Percentiles rank a stretch among this genome's conserved stretches.
Evolutionary conservation across 2,113 vertebrate genomes (phyloP).

Genomic region (Silurus meridionalis): DNA sequence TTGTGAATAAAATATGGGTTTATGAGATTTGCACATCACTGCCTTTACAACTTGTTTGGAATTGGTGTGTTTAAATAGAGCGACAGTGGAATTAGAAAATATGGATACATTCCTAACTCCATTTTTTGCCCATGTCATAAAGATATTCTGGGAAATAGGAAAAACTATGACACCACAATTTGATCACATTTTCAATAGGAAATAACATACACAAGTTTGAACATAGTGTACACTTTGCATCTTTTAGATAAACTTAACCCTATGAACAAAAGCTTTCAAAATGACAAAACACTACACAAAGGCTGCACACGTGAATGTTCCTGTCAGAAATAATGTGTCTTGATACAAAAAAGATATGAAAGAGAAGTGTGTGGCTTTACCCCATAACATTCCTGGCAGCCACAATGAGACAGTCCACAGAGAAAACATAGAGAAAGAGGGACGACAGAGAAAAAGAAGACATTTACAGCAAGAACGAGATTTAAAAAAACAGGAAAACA

Average conservation of each 20-base stretch:
- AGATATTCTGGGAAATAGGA: no score
- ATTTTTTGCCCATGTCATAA: no score
- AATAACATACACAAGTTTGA: background rate
- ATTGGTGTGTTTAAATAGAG: no score
- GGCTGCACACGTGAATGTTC: background rate
- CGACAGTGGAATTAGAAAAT: no score
- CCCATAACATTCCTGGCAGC: slow-evolving; percentile 81
- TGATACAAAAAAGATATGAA: slow-evolving; percentile 32
- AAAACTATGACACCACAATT: background rate
- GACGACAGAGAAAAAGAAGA: slow-evolving; percentile 61
- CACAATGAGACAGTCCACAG: slow-evolving; percentile 77
- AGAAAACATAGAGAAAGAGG: slow-evolving; percentile 76
- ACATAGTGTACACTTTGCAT: background rate
- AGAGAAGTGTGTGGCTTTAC: slow-evolving; percentile 69
- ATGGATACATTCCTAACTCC: no score
- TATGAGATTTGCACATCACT: no score
- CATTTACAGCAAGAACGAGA: slow-evolving; percentile 43
- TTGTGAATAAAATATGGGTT: no score
- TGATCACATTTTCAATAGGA: no score
- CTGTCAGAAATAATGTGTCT: slow-evolving; percentile 44
- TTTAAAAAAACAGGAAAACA: slow-evolving; percentile 19
- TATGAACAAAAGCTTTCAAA: background rate
- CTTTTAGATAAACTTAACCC: background rate
- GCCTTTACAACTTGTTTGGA: no score
- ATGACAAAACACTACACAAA: slow-evolving; percentile 30